Base-by-base conservation (phyloP, 1,140 invertebrate genomes). In the Monomorium pharaonis region DNA sequence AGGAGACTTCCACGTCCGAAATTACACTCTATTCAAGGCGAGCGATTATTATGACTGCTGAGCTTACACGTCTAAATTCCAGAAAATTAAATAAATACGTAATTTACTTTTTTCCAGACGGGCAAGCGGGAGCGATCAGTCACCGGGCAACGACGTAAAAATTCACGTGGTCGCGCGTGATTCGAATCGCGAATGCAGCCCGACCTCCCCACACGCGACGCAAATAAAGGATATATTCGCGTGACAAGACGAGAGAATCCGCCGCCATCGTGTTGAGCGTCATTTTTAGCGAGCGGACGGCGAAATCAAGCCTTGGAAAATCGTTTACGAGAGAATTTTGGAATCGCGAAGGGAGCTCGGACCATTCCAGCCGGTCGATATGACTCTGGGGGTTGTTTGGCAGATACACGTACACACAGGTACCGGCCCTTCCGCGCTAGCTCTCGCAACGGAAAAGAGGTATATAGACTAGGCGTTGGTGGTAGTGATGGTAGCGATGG, bases 351-450 rank as follows among this genome's bases (percentile, higher is more conserved):
- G 89, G 86, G 90, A 87, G 86, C 90, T 89, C 85, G 88, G 83
- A 86, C 67, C 14, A 65, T 86, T 86, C 80, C 47, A 44, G 78
- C 90, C 85, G 92, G 91, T 94, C 93, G 93, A 94, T 94, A 94
- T 92, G 91, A 94, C 84, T 91, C 81, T 37, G 77, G 86, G 91
- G 89, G 89, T 92, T 92, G 88, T 91, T 92, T 92, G 88, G 88
- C 87, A 62, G 86, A 90, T 89, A 91, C 87, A 84, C 87, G 88
- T 90, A 89, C 81, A 88, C 74, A 81, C 78, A 90, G 90, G 83
- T 86, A 84, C 27, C 54, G 58, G 42, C 49, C 69, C 74, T 56
- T 60, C 27, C 75, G 75, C 16, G 33, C 49, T 44, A 78, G 42
- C 58, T 65, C 75, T 30, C 81, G 63, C 51, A 54, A 76, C 84